These are phyloP conservation scores for Callocephalon fimbriatum DNA, from an alignment of 2,113 vertebrate species.

Conservation along the genomic window DNA sequence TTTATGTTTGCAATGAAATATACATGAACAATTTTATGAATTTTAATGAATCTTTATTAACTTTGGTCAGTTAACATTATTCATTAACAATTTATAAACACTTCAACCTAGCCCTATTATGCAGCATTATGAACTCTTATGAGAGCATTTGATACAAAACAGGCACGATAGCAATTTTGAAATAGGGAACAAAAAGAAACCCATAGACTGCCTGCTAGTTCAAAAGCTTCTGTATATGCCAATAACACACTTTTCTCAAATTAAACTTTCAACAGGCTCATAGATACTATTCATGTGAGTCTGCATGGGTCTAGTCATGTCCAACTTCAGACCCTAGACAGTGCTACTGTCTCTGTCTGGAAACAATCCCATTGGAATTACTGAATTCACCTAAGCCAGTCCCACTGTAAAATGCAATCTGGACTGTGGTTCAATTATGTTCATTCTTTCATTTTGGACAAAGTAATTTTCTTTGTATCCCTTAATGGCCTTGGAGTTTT, in stretches of 20 bases:
- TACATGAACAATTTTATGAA: constrained; percentile 42
- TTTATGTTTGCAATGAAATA: constrained; percentile 40
- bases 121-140: constrained; percentile 54
- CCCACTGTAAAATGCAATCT: neutral
- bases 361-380: neutral
- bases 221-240: neutral
- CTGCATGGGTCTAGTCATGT: neutral
- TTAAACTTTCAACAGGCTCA: constrained; percentile 64
- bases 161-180: neutral
- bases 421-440: neutral
- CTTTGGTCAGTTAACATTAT: constrained; percentile 51
- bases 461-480: neutral
- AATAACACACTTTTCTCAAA: constrained; percentile 53
- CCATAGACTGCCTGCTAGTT: neutral
- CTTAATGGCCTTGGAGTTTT: neutral
- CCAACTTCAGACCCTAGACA: neutral
- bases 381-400: neutral
- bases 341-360: neutral
- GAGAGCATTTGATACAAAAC: neutral
- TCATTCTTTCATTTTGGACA: neutral
- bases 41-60: constrained; percentile 68
- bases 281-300: neutral
- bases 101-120: constrained; percentile 13
- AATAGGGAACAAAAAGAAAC: neutral
- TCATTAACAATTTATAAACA: constrained; percentile 55